Evolutionary conservation across 2,888 invertebrate genomes (phyloP), one percentile per base, ranked within the genome.

Genomic region (Stictocephala bisonia): DNA sequence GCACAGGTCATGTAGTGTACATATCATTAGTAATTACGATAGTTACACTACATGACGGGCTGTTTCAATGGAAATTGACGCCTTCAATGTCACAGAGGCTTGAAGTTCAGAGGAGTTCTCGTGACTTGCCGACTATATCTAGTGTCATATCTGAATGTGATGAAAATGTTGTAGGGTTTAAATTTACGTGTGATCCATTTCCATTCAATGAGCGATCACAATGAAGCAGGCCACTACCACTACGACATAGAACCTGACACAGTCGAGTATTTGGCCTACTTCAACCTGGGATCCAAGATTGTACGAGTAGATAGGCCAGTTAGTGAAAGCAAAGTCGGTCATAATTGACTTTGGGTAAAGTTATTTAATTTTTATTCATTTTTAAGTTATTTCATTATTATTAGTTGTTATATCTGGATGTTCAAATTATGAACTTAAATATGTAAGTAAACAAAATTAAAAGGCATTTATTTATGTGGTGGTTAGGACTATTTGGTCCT

Each of bases 171-270:
- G 50, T 81, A 95, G 95, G 95, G 90, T 24, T 85, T 96, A 82
- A 96, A 97, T 85, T 88, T 99, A 77, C 89, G 98, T 79, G 89
- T 96, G 77, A 97, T 98, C 84, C 99, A 99, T 86, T 98, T 98
- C 84, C 99, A 99, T 85, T 95, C 95, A 82, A 95, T 93, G 84
- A 91, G 93, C 78, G 85, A 88, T 81, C 91, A 91, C 83, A 92
- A 91, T 73, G 91, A 92, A 86, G 96, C 94, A 78, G 98, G 98
- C 0, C 99, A 99, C 87, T 99, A 99, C 86, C 99, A 99, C 86
- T 91, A 91, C 83, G 99, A 99, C 85, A 93, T 92, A 7, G 95
- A 96, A 29, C 97, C 99, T 0, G 91, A 90, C 7, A 86, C 83
- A n/a, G 96, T 90, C 9, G 92, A 93, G 82, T 97, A 99, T 85